Evolutionary conservation across 2,113 vertebrate genomes (phyloP).

Genomic region (Mesitornis unicolor): DNA sequence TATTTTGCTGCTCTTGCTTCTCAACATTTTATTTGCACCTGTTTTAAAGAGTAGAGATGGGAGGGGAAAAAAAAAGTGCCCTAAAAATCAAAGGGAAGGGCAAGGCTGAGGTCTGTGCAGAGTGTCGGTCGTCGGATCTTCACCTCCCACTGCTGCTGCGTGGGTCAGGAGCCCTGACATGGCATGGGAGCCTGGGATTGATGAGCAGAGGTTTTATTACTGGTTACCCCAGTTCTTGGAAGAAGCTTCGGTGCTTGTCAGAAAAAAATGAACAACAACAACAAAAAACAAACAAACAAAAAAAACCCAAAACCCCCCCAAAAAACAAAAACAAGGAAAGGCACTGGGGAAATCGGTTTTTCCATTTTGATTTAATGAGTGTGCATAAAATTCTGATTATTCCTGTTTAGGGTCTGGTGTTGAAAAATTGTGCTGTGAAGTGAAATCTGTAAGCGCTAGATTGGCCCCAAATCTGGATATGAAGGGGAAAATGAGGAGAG

Average conservation of each 20-base stretch:
- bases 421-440: not conserved
- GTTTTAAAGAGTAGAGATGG: not conserved
- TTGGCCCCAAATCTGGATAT: not conserved
- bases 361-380: not conserved
- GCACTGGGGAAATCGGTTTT: not conserved
- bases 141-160: not conserved
- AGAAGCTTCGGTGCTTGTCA: not conserved
- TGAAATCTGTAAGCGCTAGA: not conserved
- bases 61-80: accelerated
- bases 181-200: not conserved
- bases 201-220: not conserved
- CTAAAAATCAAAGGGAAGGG: not conserved
- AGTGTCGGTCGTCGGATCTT: accelerated
- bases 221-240: not conserved
- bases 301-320: too few relatives aligned
- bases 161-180: not conserved
- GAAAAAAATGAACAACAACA: accelerated
- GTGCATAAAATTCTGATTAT: not conserved
- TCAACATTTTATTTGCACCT: not conserved
- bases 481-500: not conserved
- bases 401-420: not conserved
- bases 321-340: too few relatives aligned
- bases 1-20: not conserved
- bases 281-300: too few relatives aligned
- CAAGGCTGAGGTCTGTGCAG: not conserved